phyloP scores from a whole-genome alignment of 2,797 vertebrate species.

The Zenarchopterus dispar region DNA sequence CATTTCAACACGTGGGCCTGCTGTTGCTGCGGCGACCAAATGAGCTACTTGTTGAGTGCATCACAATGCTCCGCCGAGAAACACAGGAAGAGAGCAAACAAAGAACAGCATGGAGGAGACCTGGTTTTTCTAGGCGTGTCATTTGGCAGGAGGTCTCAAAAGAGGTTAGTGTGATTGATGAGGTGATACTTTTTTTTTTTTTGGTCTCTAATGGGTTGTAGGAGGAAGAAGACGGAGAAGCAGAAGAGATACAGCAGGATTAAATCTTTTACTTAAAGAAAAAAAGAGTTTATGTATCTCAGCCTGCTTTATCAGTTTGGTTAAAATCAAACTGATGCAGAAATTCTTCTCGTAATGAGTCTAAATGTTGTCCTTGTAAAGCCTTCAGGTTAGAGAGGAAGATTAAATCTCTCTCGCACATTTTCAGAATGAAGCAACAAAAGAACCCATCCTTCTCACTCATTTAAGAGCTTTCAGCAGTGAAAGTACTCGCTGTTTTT shows the following conservation, averaged over 20 bases:
- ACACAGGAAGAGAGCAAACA: constrained; percentile 76
- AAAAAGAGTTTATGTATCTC: background rate
- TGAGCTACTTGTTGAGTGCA: constrained; percentile 72
- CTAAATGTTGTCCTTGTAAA: background rate
- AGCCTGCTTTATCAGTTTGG: background rate
- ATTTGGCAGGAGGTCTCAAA: constrained; percentile 50
- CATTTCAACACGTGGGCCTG: constrained; percentile 65
- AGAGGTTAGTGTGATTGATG: constrained; percentile 61
- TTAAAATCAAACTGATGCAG: background rate
- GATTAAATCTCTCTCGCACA: too few relatives aligned
- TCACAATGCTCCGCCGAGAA: constrained; percentile 75
- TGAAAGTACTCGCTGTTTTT: too few relatives aligned
- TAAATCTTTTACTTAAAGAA: background rate
- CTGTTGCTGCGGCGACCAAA: constrained; percentile 49
- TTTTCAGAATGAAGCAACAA: too few relatives aligned
- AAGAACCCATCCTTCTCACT: too few relatives aligned
- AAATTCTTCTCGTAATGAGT: background rate
- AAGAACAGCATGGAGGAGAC: constrained; percentile 57
- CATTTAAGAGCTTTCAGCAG: too few relatives aligned
- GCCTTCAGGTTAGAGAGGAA: too few relatives aligned
- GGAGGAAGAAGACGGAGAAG: constrained; percentile 11
- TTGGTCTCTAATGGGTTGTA: constrained; percentile 44
- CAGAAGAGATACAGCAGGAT: constrained; percentile 6
- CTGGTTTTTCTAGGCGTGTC: constrained; percentile 31
- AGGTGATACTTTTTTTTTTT: constrained; percentile 35